Evolutionary conservation across 2,888 invertebrate genomes (phyloP), one percentile per base, ranked within the genome.

Genomic region (Siphonodentalium dalli): DNA sequence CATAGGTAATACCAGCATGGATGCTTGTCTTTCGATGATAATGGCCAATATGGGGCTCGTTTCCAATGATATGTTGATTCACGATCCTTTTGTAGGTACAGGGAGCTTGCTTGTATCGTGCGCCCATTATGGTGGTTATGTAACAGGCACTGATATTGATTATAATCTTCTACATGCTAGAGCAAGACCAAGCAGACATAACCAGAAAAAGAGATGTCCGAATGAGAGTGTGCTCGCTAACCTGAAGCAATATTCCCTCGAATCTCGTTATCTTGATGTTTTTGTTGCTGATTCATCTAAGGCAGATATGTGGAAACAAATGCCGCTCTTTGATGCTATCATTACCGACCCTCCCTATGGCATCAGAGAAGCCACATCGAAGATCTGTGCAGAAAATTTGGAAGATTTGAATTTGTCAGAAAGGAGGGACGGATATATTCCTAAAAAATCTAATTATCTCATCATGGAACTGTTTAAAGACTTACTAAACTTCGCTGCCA

Each of bases 271-370:
- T 79, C 72, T 97, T 40, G 96, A 96, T 78, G 90, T 93, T 1
- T 75, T 97, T 2, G 90, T 97, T 2, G 92, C 93, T 39, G 99
- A 99, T 84, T 91, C 95, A 76, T 90, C 97, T 0, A 61, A 61
- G 33, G 85, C 88, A 67, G 88, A 89, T 0, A 82, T 93, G 71
- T 94, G 93, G 91, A 92, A 93, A 89, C 82, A 84, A 0, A 54
- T 57, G 3, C 75, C 91, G 27, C 83, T 85, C 70, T 89, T 98
- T 73, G 96, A 99, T 84, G 90, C 92, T 28, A 93, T 99, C 57
- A 88, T 99, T 52, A 95, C 97, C 27, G 99, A 99, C 83, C 99
- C 98, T 21, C 99, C 99, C 0, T 99, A 99, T 84, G 99, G 99
- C 27, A 93, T 99, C 24, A 85, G 99, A 58, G 99, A 99, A 84